Evolutionary conservation across 2,113 vertebrate genomes (phyloP).

Genomic region (Callionymus lyra): DNA sequence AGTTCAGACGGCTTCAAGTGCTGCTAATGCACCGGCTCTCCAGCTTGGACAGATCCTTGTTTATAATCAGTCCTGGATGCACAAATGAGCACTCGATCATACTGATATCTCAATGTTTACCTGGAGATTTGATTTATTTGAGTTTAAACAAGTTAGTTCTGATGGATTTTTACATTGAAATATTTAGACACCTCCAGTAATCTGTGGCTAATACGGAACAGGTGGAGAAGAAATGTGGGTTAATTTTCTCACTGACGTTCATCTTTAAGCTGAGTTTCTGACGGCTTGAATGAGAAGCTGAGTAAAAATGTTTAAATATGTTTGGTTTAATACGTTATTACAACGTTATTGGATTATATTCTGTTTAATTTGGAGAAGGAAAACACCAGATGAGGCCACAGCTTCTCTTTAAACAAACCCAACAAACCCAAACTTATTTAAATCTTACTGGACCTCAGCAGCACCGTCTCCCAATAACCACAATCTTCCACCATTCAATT

Average conservation of each 20-base stretch:
- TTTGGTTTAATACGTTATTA: slow-evolving; percentile 3
- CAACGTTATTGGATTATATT: slow-evolving; percentile 51
- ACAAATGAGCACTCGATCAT: no score
- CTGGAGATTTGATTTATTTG: no score
- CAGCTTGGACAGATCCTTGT: slow-evolving; percentile 29
- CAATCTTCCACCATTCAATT: slow-evolving; percentile 62
- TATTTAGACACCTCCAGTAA: neutral
- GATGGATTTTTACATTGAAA: slow-evolving; percentile 9
- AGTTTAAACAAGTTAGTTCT: no score
- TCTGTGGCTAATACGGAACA: no score
- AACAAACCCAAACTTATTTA: slow-evolving; percentile 65
- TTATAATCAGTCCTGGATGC: slow-evolving; percentile 29
- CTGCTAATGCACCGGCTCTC: slow-evolving; percentile 8
- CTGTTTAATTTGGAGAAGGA: slow-evolving; percentile 51
- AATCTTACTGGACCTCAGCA: slow-evolving; percentile 41
- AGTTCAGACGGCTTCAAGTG: slow-evolving; percentile 36
- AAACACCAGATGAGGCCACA: slow-evolving; percentile 61
- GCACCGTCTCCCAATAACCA: slow-evolving; percentile 43
- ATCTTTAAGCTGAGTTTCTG: no score
- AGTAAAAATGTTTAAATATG: no score
- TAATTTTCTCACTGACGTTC: no score
- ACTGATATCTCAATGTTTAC: no score
- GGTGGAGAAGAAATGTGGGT: no score
- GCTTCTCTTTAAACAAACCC: slow-evolving; percentile 57
- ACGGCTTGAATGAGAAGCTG: no score